Conservation (phyloP, 2,113 vertebrate species). For the Apistogramma diplotaenia region DNA sequence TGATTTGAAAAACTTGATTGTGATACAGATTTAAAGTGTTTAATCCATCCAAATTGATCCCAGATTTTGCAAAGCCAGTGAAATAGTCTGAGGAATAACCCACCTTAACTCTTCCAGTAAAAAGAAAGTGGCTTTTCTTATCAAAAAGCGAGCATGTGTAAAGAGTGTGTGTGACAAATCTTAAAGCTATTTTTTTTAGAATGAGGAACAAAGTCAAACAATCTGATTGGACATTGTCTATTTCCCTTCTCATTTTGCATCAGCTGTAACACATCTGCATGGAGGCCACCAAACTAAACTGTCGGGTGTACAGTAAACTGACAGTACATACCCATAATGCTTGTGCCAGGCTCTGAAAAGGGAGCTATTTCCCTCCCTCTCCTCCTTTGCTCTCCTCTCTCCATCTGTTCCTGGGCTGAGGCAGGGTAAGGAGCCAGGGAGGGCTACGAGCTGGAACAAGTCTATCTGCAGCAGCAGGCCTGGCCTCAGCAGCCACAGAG, state of each 20-base stretch:
- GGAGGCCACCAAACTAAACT: constrained; percentile 18
- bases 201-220: neutral
- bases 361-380: constrained; percentile 62
- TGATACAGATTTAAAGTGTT: neutral
- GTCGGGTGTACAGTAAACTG: constrained; percentile 60
- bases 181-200: neutral
- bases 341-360: constrained; percentile 62
- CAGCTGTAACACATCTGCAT: neutral
- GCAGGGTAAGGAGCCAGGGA: constrained; percentile 70
- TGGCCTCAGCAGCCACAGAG: constrained; percentile 69
- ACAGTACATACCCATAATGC: constrained; percentile 56
- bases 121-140: neutral
- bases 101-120: neutral
- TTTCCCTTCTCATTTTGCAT: neutral
- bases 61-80: neutral
- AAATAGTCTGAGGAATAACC: neutral
- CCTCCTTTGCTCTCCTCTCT: constrained; percentile 62
- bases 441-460: constrained; percentile 77
- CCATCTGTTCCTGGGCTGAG: constrained; percentile 73
- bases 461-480: constrained; percentile 79
- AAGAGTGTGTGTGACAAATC: neutral
- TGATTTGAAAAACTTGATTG: neutral
- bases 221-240: neutral
- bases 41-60: neutral
- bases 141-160: neutral